Base-by-base conservation (phyloP, 2,797 vertebrate species). In the Oryzias dopingdopingensis region DNA sequence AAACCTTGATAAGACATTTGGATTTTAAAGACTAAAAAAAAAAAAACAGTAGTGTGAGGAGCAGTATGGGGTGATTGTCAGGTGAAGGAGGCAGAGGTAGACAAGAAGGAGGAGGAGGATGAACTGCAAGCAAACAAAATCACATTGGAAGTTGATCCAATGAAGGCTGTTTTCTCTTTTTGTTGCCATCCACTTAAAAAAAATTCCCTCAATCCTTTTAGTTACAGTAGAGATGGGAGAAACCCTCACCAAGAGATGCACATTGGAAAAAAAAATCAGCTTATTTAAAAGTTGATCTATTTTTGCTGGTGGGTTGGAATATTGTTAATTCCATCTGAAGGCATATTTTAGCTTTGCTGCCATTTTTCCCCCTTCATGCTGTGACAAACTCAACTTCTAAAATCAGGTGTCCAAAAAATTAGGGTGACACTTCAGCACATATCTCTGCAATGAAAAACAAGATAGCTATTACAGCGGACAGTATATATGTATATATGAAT, bases 191-290 rank as follows among this genome's bases (percentile, higher is more conserved):
- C 29, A 86, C 64, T 90, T 66, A 76, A 80, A 88, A 84, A 81
- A 89, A 79, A 77, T 80, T 71, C 69, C 74, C 69, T 77, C 72
- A 90, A 91, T 92, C 90, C 87, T 70, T 88, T 93, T 92, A 90
- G 90, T 89, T 87, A 90, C 89, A 88, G 86, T 70, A 50, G 81
- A 74, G 78, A 84, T 82, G 82, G 77, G 69, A 81, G 77, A 87
- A 80, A 54, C 73, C 78, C 86, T 86, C 64, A 84, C 68, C 86
- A 81, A 67, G 59, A 81, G 74, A 72, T 65, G 42, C 61, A 49
- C 54, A 42, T 20, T 29, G 55, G 74, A 62, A 63, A 40, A 57
- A 44, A 56, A 59, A 45, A 49, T 32, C 52, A 32, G 26, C 49
- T 49, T 47, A 69, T 68, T 79, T 70, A 60, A 61, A 58, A 73